phyloP scores from a whole-genome alignment of 2,797 vertebrate genomes.

The Pangasius macronema region DNA sequence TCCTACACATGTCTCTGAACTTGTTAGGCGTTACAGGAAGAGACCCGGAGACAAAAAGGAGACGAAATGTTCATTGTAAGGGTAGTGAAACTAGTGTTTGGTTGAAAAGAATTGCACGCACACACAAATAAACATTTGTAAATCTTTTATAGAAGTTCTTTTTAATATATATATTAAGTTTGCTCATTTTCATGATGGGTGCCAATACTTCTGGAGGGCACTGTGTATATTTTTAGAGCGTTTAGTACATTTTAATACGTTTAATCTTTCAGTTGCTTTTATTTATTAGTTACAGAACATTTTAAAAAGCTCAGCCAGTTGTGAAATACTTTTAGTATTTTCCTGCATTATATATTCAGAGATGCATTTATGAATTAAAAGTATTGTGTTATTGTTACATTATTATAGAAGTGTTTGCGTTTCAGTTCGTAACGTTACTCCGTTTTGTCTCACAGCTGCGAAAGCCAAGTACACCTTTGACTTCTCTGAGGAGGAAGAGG shows the following conservation, averaged over 20 bases:
- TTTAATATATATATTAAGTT: neutral
- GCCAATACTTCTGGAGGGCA: neutral
- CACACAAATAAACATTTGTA: neutral
- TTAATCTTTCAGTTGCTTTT: neutral
- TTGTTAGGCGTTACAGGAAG: neutral
- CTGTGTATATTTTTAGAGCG: neutral
- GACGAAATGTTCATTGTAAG: neutral
- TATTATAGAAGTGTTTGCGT: neutral
- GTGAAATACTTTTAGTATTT: neutral
- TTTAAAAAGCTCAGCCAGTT: neutral
- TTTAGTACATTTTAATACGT: neutral
- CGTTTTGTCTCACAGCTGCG: slow-evolving; percentile 75
- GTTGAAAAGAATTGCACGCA: neutral
- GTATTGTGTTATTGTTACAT: neutral
- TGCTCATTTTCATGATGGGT: neutral
- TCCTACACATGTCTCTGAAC: neutral
- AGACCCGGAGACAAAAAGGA: neutral
- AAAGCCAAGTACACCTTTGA: slow-evolving; percentile 98
- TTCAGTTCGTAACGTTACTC: neutral
- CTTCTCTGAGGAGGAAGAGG: slow-evolving; percentile 90
- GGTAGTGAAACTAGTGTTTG: neutral
- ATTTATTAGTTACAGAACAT: neutral
- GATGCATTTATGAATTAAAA: neutral
- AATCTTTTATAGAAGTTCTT: neutral
- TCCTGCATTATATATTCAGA: neutral